These are phyloP conservation scores for Caenorhabditis doughertyi DNA, from an alignment of 2,888 invertebrate genomes.

Conservation along the genomic window DNA sequence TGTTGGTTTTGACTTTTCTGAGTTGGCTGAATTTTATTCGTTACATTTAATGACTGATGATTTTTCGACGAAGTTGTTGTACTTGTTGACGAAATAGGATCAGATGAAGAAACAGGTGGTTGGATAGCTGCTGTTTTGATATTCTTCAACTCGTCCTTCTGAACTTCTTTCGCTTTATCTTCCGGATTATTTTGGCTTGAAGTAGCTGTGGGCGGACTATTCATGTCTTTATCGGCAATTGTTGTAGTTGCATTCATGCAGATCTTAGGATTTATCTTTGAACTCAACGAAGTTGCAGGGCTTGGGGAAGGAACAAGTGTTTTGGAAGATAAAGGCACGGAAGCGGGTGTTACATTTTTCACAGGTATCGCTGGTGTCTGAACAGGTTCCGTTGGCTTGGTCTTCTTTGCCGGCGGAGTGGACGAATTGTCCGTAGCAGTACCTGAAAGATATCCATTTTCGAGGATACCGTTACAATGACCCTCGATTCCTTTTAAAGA, in stretches of 20 bases:
- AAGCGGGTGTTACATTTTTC: neutral
- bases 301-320: neutral
- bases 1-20: neutral
- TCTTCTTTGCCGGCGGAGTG: conserved; percentile 13
- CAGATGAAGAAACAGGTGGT: neutral
- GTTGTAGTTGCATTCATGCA: conserved; percentile 48
- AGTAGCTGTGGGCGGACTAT: conserved; percentile 4
- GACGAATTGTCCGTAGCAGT: neutral
- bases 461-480: too few relatives aligned
- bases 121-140: conserved; percentile 2
- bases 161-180: conserved; percentile 3
- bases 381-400: neutral
- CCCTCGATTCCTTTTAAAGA: too few relatives aligned
- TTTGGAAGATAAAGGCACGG: neutral
- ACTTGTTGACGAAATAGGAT: neutral
- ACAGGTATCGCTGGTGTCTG: neutral
- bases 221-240: neutral
- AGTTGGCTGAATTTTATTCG: neutral
- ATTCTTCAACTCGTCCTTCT: conserved; percentile 14
- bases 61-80: neutral
- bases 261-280: conserved; percentile 49
- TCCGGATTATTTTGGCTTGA: conserved; percentile 16
- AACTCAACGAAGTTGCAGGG: conserved; percentile 9
- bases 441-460: too few relatives aligned
- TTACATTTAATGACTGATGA: neutral